phyloP scores from a whole-genome alignment of 2,113 vertebrate genomes.

The Lycocorax pyrrhopterus region DNA sequence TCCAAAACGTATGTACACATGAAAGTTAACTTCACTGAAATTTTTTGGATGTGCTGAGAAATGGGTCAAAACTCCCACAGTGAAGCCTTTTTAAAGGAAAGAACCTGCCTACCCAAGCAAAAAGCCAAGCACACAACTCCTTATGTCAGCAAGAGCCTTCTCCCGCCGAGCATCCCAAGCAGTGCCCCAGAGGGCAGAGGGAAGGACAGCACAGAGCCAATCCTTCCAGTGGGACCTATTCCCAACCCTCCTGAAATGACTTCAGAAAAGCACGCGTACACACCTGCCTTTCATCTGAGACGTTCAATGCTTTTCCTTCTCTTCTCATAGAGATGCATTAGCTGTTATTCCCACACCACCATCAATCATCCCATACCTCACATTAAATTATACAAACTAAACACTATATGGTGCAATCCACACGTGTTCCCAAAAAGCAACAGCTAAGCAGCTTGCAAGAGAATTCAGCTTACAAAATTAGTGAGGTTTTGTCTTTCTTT shows the following conservation, averaged over 20 bases:
- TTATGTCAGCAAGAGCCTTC: not conserved
- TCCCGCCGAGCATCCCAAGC: not conserved
- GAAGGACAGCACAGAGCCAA: not conserved
- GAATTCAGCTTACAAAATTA: not conserved
- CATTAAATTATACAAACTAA: not conserved
- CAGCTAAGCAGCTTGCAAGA: not conserved
- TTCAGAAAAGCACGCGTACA: not conserved
- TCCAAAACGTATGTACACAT: not conserved
- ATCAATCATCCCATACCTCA: not conserved
- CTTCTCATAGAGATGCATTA: not conserved
- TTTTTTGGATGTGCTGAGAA: not conserved
- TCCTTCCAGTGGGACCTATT: not conserved
- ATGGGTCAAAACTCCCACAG: not conserved
- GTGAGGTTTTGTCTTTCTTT: not conserved
- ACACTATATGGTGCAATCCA: not conserved
- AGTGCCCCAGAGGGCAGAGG: rapidly evolving
- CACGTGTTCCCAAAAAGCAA: not conserved
- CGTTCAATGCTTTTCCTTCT: not conserved
- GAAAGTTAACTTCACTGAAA: not conserved
- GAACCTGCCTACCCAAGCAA: not conserved
- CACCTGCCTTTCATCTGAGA: not conserved
- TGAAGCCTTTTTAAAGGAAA: not conserved
- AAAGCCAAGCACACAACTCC: rapidly evolving
- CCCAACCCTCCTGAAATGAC: not conserved
- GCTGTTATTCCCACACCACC: not conserved